Evolutionary conservation across 2,888 invertebrate species (phyloP), one percentile per base, ranked within the genome.

Genomic region (Sturmia bella): DNA sequence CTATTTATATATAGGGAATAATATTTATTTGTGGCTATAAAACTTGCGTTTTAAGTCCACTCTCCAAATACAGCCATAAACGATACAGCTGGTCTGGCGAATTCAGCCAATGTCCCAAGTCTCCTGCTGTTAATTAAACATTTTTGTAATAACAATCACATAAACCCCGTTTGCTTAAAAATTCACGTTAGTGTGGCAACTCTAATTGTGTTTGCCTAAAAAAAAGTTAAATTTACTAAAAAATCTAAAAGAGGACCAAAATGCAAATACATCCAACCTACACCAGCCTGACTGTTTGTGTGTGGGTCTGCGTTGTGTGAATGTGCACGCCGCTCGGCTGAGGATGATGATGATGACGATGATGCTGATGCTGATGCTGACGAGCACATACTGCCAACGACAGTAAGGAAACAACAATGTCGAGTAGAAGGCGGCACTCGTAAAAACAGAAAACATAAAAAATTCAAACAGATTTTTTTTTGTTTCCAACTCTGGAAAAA

Each of bases 241-340:
- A 84, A 83, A 79, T 82, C 83, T 82, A 85, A 84, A 72, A 77
- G 80, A 74, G 59, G 80, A 57, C 75, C 75, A 75, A 83, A 70
- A 64, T 66, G 76, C 66, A 76, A 64, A 57, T 27, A 41, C 37
- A 43, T 27, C 7, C 7, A 57, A 32, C 27, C 27, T 27, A 6
- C 27, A 27, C 32, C 5, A 32, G 13, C 24, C 7, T n/a, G 13
- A 6, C 21, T 12, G 21, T 17, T 17, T 11, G 21, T 1, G 19
- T 41, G 27, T 41, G 59, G 19, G 6, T 6, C 15, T 32, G n/a
- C n/a, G 39, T 57, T 12, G 3, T 13, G 12, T 17, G 63, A 17
- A 12, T 12, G 32, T 32, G 9, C 32, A 32, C 41, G 57, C 52
- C 50, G 24, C 32, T 74, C 24, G 52, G 17, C 19, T 59, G 61